Evolutionary conservation across 2,113 vertebrate genomes (phyloP).

Genomic region (Lagopus leucura): DNA sequence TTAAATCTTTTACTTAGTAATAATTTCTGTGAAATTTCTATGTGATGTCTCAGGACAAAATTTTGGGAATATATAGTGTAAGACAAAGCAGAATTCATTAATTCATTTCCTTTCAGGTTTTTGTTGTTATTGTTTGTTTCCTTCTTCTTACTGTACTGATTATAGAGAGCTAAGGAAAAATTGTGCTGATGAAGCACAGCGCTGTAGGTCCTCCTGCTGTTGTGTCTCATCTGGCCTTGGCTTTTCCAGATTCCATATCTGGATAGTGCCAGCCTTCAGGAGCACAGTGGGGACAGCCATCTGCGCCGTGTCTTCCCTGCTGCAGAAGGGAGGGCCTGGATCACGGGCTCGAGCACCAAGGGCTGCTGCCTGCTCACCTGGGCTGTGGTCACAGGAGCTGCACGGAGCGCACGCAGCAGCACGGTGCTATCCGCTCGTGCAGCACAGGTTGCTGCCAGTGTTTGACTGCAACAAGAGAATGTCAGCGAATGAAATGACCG

Average conservation of each 20-base stretch:
- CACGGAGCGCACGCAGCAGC: rapidly evolving
- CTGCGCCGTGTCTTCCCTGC: rapidly evolving
- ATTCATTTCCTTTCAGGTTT: neutral
- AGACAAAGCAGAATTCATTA: neutral
- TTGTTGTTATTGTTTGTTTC: too few relatives aligned
- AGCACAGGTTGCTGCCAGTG: too few relatives aligned
- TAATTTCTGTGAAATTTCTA: neutral
- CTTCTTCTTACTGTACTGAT: neutral
- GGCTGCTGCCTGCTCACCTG: neutral
- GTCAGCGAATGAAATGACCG: too few relatives aligned
- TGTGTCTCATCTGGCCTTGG: neutral
- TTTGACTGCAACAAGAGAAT: neutral
- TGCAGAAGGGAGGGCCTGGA: rapidly evolving
- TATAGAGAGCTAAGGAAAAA: neutral
- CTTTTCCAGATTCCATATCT: rapidly evolving
- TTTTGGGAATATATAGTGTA: rapidly evolving
- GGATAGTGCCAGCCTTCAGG: neutral
- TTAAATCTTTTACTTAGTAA: neutral
- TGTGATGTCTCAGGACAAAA: rapidly evolving
- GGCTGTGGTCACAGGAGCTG: neutral
- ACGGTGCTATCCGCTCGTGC: neutral
- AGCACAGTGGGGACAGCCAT: rapidly evolving
- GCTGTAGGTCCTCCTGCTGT: too few relatives aligned
- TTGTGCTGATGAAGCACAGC: neutral
- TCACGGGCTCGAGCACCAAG: rapidly evolving